Base-by-base conservation (phyloP, 2,113 vertebrate genomes). In the Zingel zingel region DNA sequence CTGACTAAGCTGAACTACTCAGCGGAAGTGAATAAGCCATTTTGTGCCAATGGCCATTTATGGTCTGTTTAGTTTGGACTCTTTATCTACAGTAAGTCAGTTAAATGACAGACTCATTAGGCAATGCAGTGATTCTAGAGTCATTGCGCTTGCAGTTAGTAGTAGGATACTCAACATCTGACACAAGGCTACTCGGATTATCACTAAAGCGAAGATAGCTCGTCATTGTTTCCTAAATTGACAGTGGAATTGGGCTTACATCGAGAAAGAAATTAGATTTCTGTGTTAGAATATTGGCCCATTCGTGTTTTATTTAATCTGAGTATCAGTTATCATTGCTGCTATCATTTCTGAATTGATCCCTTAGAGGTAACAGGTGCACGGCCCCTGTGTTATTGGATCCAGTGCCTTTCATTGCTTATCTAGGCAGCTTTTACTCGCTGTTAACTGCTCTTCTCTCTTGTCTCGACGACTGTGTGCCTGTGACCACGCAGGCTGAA, bases 31-130 rank as follows among this genome's bases (percentile, higher is more conserved):
- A 89, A 85, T 77, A 54, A 76, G 77, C 78, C 79, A 77, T 78
- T 84, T 69, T 77, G 66, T 84, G 74, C 74, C 88, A 91, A 33
- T 88, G 53, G 27, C 75, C 64, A 87, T 91, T 86, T 86, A 90
- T 79, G 69, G 73, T 77, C 64, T 86, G 59, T 84, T 87, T 92
- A 77, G 83, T 87, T 85, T 85, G 48, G 74, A 70, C 82, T 85
- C 67, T 81, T 71, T 66, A 80, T 90, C 66, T 63, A 27, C 27
- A 27, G 27, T 27, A 84, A 85, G 71, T 84, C 69, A 16, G 56
- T 90, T 88, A 82, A 91, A 85, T 82, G 82, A 71, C 48, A 51
- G 74, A 81, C 51, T 51, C 61, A 68, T 80, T 63, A 81, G 62
- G 81, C 59, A 88, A 48, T 68, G 70, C 57, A 69, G 58, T 6